phyloP scores from a whole-genome alignment of 2,113 vertebrate species.

The Rhynchomys soricoides region DNA sequence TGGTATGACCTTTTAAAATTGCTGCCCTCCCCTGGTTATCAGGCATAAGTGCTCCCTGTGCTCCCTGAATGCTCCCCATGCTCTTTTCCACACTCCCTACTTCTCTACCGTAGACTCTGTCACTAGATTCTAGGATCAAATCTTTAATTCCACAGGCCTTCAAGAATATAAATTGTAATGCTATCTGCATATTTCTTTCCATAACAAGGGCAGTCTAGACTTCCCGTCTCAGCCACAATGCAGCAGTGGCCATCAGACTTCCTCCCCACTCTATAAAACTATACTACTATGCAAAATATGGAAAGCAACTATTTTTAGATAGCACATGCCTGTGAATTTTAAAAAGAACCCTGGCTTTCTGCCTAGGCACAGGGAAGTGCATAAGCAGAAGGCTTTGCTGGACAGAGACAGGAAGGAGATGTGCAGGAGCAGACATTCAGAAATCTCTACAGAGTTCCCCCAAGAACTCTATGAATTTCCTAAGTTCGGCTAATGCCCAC shows the following conservation, averaged over 20 bases:
- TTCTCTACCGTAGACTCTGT: background rate
- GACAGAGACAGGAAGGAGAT: background rate
- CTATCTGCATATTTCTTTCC: background rate
- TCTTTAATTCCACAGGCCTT: conserved; percentile 46
- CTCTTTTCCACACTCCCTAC: background rate
- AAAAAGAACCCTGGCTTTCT: background rate
- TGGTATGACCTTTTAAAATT: conserved; percentile 52
- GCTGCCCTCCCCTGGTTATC: background rate
- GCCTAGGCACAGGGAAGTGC: background rate
- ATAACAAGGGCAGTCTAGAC: background rate
- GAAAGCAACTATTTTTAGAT: background rate
- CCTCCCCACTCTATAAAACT: background rate
- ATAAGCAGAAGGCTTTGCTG: background rate
- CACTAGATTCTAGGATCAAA: conserved; percentile 33
- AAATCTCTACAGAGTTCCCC: background rate
- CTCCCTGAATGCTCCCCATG: background rate
- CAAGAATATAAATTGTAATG: conserved; percentile 13
- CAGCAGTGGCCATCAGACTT: conserved; percentile 2
- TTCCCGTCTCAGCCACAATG: background rate
- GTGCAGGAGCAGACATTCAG: background rate
- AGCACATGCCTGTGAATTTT: background rate
- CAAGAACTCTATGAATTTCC: background rate
- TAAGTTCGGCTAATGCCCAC: background rate
- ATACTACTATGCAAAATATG: background rate
- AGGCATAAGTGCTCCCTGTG: background rate